Conservation (phyloP, 2,113 vertebrate species). For the Phocoena sinus region DNA sequence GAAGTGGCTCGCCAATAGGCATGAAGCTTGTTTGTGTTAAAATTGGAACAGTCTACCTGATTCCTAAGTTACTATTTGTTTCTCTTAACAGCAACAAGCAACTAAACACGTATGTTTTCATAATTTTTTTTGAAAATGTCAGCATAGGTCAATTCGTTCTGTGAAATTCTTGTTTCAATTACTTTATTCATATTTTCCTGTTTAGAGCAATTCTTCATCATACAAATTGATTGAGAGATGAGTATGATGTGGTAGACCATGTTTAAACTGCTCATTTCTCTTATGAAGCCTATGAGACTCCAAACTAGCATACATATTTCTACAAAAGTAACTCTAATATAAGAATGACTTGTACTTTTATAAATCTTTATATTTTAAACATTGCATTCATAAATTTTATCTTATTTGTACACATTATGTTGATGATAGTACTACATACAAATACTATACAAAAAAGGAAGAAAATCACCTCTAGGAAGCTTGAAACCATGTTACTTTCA, state of each 20-base stretch:
- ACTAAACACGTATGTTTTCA: neutral
- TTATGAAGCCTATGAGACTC: neutral
- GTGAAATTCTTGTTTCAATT: neutral
- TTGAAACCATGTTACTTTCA: neutral
- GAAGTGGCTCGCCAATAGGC: neutral
- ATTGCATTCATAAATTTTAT: neutral
- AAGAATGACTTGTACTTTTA: neutral
- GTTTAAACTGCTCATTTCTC: neutral
- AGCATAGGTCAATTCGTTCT: neutral
- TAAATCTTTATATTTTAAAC: conserved; percentile 22
- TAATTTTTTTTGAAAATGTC: neutral
- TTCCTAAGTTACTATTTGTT: neutral
- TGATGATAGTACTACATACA: neutral
- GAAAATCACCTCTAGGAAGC: neutral
- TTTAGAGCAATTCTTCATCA: neutral
- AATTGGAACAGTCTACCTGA: neutral
- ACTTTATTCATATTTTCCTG: neutral
- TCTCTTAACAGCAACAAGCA: neutral
- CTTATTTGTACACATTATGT: neutral
- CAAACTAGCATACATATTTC: neutral
- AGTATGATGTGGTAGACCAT: neutral
- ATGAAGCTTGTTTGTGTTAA: neutral
- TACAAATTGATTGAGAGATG: neutral
- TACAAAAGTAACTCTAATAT: neutral
- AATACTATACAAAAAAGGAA: neutral